Base-by-base conservation (phyloP, 2,888 invertebrate species). In the Sarcophaga carnaria region DNA sequence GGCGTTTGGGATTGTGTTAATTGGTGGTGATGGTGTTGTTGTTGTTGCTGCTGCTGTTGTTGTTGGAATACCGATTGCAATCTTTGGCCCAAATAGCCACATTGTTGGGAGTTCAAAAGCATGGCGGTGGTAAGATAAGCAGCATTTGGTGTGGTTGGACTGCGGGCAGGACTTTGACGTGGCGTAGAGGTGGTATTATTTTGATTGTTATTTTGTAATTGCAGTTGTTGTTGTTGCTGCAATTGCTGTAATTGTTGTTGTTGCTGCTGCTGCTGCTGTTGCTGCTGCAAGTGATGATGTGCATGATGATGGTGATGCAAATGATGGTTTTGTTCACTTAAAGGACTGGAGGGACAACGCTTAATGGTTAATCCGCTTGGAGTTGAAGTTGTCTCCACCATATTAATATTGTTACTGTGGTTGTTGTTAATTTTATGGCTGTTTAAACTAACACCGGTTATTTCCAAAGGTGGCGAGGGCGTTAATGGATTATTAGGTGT, bases 51-150 rank as follows among this genome's bases (percentile, higher is more conserved):
- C 10, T 90, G 90, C 22, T 90, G 90, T 22, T 91, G 90, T 20
- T 90, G 90, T 82, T 91, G 93, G 63, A 93, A 91, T 47, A 93
- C 93, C 83, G 93, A 93, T 88, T 93, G 93, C 75, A 93, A 78
- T 5, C 93, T 91, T 88, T 93, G 93, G 4, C 93, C 93, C 76
- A 93, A 88, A 87, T 93, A 93, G 62, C 92, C 92, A 88, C 94
- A 93, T 85, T 93, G 92, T 88, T 93, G 93, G 17, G 93, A 93
- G 84, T 93, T 93, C 49, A 93, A 90, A 69, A 93, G 88, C 93
- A 93, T 93, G 86, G 94, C 93, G 54, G 93, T 93, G 80, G 94
- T 93, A 63, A 93, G 87, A 85, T 93, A 93, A 76, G 90, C 92
- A 22, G 92, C 91, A 88, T 91, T 92, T 75, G 90, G 88, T 14